Conservation (phyloP, 2,888 invertebrate species). For the Parascotia fuliginaria region DNA sequence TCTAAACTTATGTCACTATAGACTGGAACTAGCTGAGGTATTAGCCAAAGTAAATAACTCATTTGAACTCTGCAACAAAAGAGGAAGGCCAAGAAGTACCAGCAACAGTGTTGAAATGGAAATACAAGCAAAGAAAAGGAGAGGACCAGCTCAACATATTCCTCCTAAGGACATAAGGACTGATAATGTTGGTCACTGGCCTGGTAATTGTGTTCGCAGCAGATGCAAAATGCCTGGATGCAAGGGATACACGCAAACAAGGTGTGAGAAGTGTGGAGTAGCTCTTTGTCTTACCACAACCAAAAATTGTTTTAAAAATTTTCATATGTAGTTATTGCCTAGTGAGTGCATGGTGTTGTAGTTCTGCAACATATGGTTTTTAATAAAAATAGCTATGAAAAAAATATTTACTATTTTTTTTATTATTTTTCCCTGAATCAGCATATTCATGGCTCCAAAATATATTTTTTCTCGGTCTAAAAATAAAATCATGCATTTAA, state of each 20-base stretch:
- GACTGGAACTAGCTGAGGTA: slow-evolving; percentile 52
- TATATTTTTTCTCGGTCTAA: slow-evolving; percentile 44
- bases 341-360: slow-evolving; percentile 15
- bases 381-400: slow-evolving; percentile 21
- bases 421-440: slow-evolving; percentile 28
- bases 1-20: slow-evolving; percentile 45
- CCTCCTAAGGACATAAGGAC: slow-evolving; percentile 49
- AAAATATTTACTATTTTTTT: slow-evolving; percentile 20
- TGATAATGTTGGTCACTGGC: slow-evolving; percentile 51
- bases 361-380: slow-evolving; percentile 12
- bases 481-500: slow-evolving; percentile 42
- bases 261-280: slow-evolving; percentile 53
- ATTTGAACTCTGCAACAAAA: slow-evolving; percentile 36
- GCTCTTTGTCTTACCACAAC: slow-evolving; percentile 43
- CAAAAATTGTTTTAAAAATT: slow-evolving; percentile 37
- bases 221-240: slow-evolving; percentile 51
- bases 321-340: slow-evolving; percentile 24
- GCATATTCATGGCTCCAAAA: slow-evolving; percentile 41
- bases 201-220: slow-evolving; percentile 41
- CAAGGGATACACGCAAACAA: slow-evolving; percentile 48
- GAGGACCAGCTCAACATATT: slow-evolving; percentile 46
- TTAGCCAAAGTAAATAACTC: slow-evolving; percentile 45
- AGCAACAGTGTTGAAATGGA: slow-evolving; percentile 47
- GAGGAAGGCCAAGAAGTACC: slow-evolving; percentile 45
- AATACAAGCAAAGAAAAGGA: slow-evolving; percentile 46